These are phyloP conservation scores for Tachysurus vachellii DNA, from an alignment of 2,113 vertebrate species.

Conservation along the genomic window DNA sequence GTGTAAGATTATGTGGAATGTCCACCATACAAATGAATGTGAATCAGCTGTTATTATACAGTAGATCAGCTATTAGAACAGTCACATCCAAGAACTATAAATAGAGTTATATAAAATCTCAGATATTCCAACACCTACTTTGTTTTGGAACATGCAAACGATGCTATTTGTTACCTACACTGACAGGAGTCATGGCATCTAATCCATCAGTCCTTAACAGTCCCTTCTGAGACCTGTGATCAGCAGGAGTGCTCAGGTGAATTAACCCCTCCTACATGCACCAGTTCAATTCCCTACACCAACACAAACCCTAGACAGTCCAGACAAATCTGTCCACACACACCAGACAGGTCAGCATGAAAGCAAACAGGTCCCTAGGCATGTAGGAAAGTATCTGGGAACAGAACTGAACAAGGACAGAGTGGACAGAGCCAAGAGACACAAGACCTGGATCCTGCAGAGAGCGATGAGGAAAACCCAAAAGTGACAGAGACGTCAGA, in stretches of 20 bases:
- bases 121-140: not conserved
- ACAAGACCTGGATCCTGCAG: not conserved
- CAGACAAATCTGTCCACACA: not conserved
- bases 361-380: not conserved
- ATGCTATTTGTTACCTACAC: not conserved
- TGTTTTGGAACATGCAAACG: not conserved
- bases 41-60: not conserved
- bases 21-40: not conserved
- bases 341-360: not conserved
- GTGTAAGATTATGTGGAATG: not conserved
- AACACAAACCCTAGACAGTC: constrained; percentile 15
- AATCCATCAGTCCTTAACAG: not conserved
- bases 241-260: constrained; percentile 5
- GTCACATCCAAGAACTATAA: not conserved
- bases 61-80: not conserved
- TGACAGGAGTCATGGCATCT: constrained; percentile 21
- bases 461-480: not conserved
- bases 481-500: not conserved
- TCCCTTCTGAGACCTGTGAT: not conserved
- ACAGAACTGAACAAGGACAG: not conserved
- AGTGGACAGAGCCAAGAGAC: not conserved
- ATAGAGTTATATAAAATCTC: constrained; percentile 1
- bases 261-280: not conserved
- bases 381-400: not conserved
- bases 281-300: not conserved